A percentile compares a stretch with the other conserved stretches of the same genome.
phyloP scores from a whole-genome alignment of 2,113 vertebrate species.

The Laticauda colubrina region DNA sequence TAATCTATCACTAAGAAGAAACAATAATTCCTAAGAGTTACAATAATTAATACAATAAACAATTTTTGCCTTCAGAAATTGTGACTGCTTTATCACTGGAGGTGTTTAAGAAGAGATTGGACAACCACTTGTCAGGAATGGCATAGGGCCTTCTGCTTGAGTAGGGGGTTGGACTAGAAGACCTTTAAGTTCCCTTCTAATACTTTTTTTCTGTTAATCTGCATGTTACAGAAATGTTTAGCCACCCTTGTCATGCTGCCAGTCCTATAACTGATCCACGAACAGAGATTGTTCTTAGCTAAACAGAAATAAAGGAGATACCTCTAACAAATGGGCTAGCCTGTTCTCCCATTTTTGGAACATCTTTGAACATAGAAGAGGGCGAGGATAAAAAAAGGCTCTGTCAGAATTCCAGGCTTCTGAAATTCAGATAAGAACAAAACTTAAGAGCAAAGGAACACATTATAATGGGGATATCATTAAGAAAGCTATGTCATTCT shows the following conservation, averaged over 20 bases:
- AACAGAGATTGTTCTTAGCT: not conserved
- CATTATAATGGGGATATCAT: not conserved
- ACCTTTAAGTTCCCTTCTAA: no score
- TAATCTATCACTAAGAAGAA: not conserved
- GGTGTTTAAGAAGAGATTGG: no score
- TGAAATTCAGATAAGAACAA: not conserved
- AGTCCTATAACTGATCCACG: not conserved
- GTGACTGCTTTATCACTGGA: not conserved
- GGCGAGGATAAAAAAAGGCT: not conserved
- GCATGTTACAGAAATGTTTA: not conserved
- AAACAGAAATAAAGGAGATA: not conserved
- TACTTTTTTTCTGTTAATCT: no score
- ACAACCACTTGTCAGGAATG: no score
- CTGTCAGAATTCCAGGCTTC: not conserved
- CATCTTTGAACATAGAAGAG: not conserved
- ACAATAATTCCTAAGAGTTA: not conserved
- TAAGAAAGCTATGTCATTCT: not conserved
- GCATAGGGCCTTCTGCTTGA: no score
- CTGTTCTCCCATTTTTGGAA: not conserved
- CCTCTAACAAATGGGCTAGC: not conserved
- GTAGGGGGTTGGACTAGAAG: no score
- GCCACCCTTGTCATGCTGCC: not conserved
- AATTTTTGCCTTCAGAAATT: not conserved
- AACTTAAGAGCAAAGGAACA: not conserved
- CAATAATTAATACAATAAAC: not conserved